Base-by-base conservation (phyloP, 2,888 invertebrate genomes). In the Spodoptera picta region DNA sequence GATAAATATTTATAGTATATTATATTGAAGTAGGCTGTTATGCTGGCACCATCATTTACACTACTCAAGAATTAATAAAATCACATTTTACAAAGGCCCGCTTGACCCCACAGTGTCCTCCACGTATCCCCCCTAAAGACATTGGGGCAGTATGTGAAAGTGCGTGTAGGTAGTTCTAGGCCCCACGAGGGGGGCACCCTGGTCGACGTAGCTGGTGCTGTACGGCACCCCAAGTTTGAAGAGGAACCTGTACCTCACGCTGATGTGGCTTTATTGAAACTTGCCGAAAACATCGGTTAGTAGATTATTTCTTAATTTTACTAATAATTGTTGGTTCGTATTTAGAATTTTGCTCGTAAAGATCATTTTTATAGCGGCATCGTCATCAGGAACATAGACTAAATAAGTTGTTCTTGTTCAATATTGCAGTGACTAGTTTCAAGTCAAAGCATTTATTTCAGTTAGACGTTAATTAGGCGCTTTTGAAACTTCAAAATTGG, bases 221-320 rank as follows among this genome's bases (percentile, higher is more conserved):
- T 94, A 1, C 74, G 93, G 5, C 94, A 94, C 62, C 94, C 94
- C 56, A 94, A 93, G 82, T 94, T 92, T 65, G 94, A 94, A 53
- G 94, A 94, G 73, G 94, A 94, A 48, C 94, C 94, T 0, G 93
- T 93, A 0, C 94, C 94, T 0, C 94, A 94, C 31, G 93, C 93
- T 14, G 94, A 94, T 56, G 86, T 94, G 0, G 94, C 94, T 0
- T 64, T 94, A 46, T 74, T 94, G 14, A 94, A 94, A 55, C 84
- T 94, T 0, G 60, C 87, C 14, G 86, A 86, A 4, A 91, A 92
- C 60, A 73, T 94, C 4, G 86, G 94, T 92, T 69, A 79, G 69
- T 51, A 43, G 45, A 10, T 46, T 23, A 63, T 44, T 19, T 27
- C 4, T 27, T 27, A 4, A 27, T 27, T 27, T 27, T 27, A 27